Base-by-base conservation (phyloP, 2,113 vertebrate species). In the Mohoua ochrocephala region DNA sequence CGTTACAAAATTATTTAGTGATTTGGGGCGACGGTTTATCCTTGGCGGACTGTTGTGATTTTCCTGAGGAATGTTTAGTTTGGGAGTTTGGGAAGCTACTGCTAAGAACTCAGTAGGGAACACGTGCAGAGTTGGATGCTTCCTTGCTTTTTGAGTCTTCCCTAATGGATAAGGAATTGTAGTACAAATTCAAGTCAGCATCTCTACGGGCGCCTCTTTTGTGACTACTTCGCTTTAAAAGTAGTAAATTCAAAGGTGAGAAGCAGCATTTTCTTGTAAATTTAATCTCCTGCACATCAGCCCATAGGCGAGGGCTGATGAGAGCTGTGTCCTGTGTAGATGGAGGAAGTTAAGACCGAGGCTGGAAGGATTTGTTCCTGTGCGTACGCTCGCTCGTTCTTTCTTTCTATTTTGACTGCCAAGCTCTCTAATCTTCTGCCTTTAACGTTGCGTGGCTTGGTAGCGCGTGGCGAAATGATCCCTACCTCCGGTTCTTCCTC, bases 91-190 rank as follows among this genome's bases (percentile, higher is more conserved):
- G 70, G 83, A 83, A 84, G 49, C 28, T 59, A 1, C 35, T 44
- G 26, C 19, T 37, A 12, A 57, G 30, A 67, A 2, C 33, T 77
- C 1, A 0, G 44, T 59, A 68, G 77, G 56, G 59, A 81, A 24
- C 17, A 15, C 1, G 0, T 3, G 8, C 8, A 14, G 74, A 20
- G 23, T 22, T 69, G 35, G 63, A 11, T 23, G 41, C 37, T 68
- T 73, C 73, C 26, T 52, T 71, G 69, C 28, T 87, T 78, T 87
- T 65, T 65, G 88, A 83, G n/a, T 47, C 45, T 65, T 61, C n/a
- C 22, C 45, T 64, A 47, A 9, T 0, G 1, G 53, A 20, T 78
- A 41, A 59, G 37, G 73, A 76, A 27, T 6, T 7, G 2, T 44
- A 68, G 52, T 41, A 28, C 76, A 50, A 39, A n/a, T 41, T 49